phyloP scores from a whole-genome alignment of 2,888 invertebrate species.

The Isoperla grammatica region DNA sequence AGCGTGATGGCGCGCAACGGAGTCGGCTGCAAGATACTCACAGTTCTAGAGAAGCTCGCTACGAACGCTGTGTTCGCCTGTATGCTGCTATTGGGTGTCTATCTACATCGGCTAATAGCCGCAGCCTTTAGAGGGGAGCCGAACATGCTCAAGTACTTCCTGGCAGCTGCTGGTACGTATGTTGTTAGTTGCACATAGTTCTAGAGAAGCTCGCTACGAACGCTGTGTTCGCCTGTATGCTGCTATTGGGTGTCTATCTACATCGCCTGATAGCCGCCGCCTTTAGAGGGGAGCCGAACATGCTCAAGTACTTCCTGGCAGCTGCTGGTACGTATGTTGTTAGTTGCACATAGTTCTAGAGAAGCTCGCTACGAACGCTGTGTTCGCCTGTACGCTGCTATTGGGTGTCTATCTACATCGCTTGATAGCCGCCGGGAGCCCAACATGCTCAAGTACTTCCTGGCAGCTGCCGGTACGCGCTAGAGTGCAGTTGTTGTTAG shows the following conservation, averaged over 20 bases:
- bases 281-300: slow-evolving; percentile 52
- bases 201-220: slow-evolving; percentile 52
- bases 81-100: slow-evolving; percentile 62
- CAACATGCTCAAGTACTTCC: slow-evolving; percentile 41
- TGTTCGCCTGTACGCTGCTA: slow-evolving; percentile 64
- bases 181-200: slow-evolving; percentile 52
- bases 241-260: slow-evolving; percentile 58
- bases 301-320: slow-evolving; percentile 39
- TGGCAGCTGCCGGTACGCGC: slow-evolving; percentile 39
- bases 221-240: slow-evolving; percentile 62
- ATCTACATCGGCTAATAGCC: slow-evolving; percentile 60
- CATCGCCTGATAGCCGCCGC: slow-evolving; percentile 61
- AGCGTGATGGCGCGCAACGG: slow-evolving; percentile 48
- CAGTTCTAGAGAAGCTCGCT: slow-evolving; percentile 50
- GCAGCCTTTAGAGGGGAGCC: slow-evolving; percentile 56
- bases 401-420: slow-evolving; percentile 62
- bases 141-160: slow-evolving; percentile 42
- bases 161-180: slow-evolving; percentile 39
- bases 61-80: slow-evolving; percentile 59
- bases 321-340: slow-evolving; percentile 45
- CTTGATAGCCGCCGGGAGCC: slow-evolving; percentile 56
- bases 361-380: slow-evolving; percentile 51
- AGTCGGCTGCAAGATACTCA: slow-evolving; percentile 50
- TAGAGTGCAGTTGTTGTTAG: too few species aligned
- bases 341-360: slow-evolving; percentile 51